Conservation (phyloP, 2,888 invertebrate species). For the Aelia acuminata region DNA sequence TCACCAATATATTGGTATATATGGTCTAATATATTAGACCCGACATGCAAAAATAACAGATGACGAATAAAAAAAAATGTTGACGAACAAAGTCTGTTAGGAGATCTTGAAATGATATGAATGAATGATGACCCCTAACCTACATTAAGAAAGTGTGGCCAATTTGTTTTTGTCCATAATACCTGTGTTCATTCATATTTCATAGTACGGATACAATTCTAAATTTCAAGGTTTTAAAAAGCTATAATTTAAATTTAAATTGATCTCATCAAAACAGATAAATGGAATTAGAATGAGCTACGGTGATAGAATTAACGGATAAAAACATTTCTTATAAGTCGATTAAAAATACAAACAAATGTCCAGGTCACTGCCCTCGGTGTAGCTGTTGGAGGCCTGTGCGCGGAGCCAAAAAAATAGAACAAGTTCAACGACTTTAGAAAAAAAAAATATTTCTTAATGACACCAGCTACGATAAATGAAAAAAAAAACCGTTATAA, state of each 20-base stretch:
- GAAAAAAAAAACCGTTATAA: background rate
- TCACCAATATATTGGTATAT: too few species aligned
- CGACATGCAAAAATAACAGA: too few species aligned
- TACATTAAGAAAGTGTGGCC: too few species aligned
- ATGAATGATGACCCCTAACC: too few species aligned
- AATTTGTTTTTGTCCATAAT: too few species aligned
- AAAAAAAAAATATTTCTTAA: slow-evolving; percentile 20
- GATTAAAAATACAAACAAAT: slow-evolving; percentile 19
- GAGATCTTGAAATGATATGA: too few species aligned
- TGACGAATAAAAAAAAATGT: too few species aligned
- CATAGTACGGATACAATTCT: too few species aligned
- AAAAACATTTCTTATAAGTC: background rate
- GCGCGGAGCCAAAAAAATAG: background rate
- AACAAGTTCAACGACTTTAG: slow-evolving; percentile 1
- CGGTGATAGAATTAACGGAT: background rate
- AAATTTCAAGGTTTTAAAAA: too few species aligned
- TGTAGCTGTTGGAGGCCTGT: background rate
- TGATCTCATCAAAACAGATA: background rate
- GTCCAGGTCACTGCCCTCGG: background rate
- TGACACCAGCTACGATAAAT: background rate
- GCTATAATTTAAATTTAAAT: background rate
- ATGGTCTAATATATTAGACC: too few species aligned
- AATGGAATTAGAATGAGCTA: background rate
- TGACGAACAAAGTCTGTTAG: too few species aligned
- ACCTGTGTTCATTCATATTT: too few species aligned